A percentile compares a stretch with the other conserved stretches of the same genome.
Evolutionary conservation across 2,797 vertebrate species (phyloP).

Genomic region (Xerus rutilus): DNA sequence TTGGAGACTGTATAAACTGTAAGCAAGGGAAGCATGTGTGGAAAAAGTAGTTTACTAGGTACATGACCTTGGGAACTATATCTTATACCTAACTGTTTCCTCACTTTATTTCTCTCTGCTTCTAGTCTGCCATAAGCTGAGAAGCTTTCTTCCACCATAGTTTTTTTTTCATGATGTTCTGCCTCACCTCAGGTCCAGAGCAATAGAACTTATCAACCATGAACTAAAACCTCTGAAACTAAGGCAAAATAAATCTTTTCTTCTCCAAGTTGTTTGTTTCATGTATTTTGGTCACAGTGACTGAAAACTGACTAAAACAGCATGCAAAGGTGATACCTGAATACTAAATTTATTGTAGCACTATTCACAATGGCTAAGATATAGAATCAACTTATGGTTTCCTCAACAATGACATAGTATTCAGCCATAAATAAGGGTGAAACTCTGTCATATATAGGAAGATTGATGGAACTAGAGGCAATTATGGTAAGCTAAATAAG

Average conservation of each 20-base stretch:
- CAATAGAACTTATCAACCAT: not conserved
- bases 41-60: too few relatives aligned
- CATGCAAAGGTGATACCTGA: not conserved
- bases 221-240: not conserved
- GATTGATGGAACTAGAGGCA: not conserved
- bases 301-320: not conserved
- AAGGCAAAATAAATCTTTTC: not conserved
- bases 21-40: too few relatives aligned
- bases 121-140: not conserved
- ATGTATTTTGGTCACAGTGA: not conserved
- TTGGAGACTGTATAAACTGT: too few relatives aligned
- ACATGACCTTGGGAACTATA: too few relatives aligned
- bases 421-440: too few relatives aligned
- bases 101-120: not conserved
- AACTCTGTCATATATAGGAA: not conserved
- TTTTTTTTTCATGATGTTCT: not conserved
- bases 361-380: not conserved
- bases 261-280: not conserved
- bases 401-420: too few relatives aligned
- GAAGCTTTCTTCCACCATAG: not conserved
- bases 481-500: too few relatives aligned
- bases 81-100: too few relatives aligned
- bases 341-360: not conserved
- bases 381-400: not conserved
- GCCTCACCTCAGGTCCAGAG: not conserved